Base-by-base conservation (phyloP, 2,113 vertebrate genomes). In the Equus quagga region DNA sequence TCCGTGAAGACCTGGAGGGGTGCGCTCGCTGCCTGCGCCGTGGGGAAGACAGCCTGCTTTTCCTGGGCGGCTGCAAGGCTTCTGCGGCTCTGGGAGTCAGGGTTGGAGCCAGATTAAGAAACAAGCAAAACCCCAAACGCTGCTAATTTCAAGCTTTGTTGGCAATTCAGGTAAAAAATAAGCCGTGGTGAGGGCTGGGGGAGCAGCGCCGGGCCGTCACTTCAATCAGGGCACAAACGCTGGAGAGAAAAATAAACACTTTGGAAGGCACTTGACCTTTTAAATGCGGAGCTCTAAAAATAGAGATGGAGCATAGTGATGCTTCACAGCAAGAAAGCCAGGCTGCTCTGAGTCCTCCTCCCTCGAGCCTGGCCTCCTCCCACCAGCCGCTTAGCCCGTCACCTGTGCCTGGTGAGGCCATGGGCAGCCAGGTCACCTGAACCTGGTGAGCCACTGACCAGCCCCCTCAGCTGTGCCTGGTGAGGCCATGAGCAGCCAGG, bases 211-310 rank as follows among this genome's bases (percentile, higher is more conserved):
- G 21, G 70, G 65, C 49, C 65, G 76, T 28, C 78, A 5, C 65
- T n/a, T 76, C 96, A 93, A 62, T 93, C 88, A 85, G 84, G 73
- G 60, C 58, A 15, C 69, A 49, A 65, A 62, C 80, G 6, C 96
- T 5, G 0, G 31, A 19, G 91, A 91, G 96, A 88, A 91, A 85
- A 75, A 83, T 14, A 81, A 81, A 93, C 81, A 93, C 95, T 94
- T 85, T 8, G 85, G 90, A 81, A 91, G 23, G 72, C 81, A 79
- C 97, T 96, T 96, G 93, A 97, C 95, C 95, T 98, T 97, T 88
- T 36, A 70, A 94, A 60, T 79, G 33, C 60, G 1, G 8, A 72
- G 76, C 80, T 92, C 88, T 94, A 79, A 97, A 97, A 96, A 93
- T 94, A 93, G 96, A 41, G 67, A 11, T 1, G 10, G n/a, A 78